Base-by-base conservation (phyloP, 2,797 vertebrate species). In the Argya squamiceps region DNA sequence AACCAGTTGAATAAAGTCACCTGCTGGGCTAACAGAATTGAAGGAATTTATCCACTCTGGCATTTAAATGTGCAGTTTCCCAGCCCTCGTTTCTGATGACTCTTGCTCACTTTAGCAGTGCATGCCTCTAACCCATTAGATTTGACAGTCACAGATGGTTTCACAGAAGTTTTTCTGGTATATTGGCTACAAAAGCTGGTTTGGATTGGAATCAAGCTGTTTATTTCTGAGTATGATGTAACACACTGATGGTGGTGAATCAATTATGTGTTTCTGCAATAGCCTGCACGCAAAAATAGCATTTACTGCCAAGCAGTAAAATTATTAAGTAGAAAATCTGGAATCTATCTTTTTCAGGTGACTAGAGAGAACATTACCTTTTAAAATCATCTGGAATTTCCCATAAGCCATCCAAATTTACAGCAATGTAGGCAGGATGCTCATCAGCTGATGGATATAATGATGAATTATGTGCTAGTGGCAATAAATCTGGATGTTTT, bases 261-360 rank as follows among this genome's bases (percentile, higher is more conserved):
- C 96, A 96, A 84, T 94, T 96, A 94, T 89, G 92, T 91, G 91
- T 92, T 93, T 91, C 85, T 93, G 76, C 91, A 92, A 91, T 73
- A 88, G 69, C 37, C 63, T 93, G 77, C 74, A 86, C 6, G 62
- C 84, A 93, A 93, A 96, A 95, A 70, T 55, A 86, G 5, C 55
- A 91, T 94, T 94, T 95, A 88, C 44, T 93, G 92, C 91, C 89
- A 94, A 92, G 83, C 27, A 90, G 76, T 93, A 94, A 96, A 94
- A 95, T 84, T 94, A 88, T 93, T 92, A 92, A 95, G 69, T 53
- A 94, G 77, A 94, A 96, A 96, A 96, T 90, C 92, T 97, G 96
- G 89, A 95, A 95, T 73, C 76, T 88, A 49, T 95, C 79, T 92
- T 90, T 93, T 95, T 92, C 88, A 96, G 94, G 94, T 96, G 88